Conservation (phyloP, 2,113 vertebrate species). For the Gymnobelideus leadbeateri region DNA sequence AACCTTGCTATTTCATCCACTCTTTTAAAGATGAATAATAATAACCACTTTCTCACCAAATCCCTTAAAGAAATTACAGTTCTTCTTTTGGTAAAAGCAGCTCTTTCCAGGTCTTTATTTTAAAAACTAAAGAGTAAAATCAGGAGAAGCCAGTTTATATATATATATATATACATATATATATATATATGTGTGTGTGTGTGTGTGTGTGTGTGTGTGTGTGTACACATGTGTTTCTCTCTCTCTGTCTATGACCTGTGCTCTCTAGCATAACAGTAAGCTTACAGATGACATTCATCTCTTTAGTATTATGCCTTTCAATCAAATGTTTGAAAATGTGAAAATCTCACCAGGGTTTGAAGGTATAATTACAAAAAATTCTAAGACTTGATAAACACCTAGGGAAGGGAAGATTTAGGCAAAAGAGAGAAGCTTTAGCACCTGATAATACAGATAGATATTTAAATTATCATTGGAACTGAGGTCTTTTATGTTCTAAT, state of each 20-base stretch:
- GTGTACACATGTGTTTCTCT: too few species aligned
- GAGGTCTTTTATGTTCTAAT: neutral
- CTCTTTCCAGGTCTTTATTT: neutral
- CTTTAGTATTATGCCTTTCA: neutral
- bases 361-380: neutral
- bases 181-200: neutral
- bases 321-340: neutral
- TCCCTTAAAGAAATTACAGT: neutral
- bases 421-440: neutral
- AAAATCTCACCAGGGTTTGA: neutral
- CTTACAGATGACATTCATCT: neutral
- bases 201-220: neutral
- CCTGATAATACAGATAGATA: neutral
- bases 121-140: neutral
- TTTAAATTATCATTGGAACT: neutral
- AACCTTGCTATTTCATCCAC: too few species aligned
- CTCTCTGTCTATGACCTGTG: neutral
- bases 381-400: neutral
- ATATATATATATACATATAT: neutral
- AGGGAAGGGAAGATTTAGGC: neutral
- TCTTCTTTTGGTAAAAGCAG: neutral
- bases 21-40: neutral
- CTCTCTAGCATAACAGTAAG: neutral
- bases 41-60: neutral
- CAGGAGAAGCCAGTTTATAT: neutral